Evolutionary conservation across 2,888 invertebrate genomes (phyloP).

Genomic region (Oligia latruncula): DNA sequence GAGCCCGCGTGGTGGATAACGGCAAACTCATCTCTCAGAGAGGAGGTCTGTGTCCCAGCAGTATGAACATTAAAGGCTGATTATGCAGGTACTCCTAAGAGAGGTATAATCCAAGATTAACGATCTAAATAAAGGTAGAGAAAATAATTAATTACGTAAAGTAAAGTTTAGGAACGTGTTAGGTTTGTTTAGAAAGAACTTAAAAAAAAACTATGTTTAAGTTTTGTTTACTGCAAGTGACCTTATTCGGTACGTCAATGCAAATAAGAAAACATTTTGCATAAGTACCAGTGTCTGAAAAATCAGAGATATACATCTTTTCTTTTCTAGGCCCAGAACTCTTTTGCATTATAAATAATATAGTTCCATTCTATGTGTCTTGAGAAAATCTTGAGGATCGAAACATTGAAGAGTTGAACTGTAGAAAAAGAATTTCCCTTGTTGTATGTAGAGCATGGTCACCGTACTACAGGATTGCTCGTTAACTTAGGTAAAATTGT

Average conservation of each 20-base stretch:
- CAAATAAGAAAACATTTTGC: background rate
- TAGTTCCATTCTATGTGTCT: background rate
- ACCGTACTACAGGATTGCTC: conserved; percentile 38
- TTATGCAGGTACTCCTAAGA: too few relatives aligned
- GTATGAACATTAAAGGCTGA: background rate
- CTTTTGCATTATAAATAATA: background rate
- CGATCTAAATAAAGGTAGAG: too few relatives aligned
- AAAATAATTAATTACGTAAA: too few relatives aligned
- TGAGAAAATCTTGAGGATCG: background rate
- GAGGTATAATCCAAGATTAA: too few relatives aligned
- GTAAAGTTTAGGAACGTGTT: background rate
- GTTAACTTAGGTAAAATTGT: conserved; percentile 46
- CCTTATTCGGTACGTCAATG: background rate
- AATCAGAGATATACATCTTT: background rate
- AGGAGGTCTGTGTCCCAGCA: background rate
- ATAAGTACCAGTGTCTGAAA: background rate
- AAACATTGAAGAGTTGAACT: background rate
- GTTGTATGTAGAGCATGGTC: conserved; percentile 26
- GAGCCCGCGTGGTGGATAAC: background rate
- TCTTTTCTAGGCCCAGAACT: background rate
- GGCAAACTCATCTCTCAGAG: background rate
- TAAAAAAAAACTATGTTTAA: too few relatives aligned
- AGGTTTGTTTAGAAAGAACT: background rate
- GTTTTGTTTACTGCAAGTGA: background rate
- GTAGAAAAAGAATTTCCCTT: background rate